A percentile compares a stretch with the other conserved stretches of the same genome.
These are phyloP conservation scores for Amphimallon solstitiale DNA, from an alignment of 2,888 invertebrate genomes.

Conservation along the genomic window DNA sequence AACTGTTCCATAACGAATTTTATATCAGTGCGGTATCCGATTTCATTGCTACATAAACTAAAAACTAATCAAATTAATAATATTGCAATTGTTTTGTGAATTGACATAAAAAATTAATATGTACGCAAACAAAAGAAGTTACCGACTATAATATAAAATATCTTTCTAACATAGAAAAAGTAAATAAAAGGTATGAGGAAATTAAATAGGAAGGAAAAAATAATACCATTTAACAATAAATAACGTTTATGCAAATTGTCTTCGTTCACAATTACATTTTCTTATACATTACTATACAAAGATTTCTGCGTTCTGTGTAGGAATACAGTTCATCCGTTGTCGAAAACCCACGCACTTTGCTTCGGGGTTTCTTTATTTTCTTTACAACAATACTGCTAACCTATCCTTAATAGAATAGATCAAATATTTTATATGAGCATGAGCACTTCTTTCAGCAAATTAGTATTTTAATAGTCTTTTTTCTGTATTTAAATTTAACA, in stretches of 20 bases:
- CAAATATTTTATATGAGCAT: slow-evolving; percentile 29
- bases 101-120: too few species aligned
- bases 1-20: too few species aligned
- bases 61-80: too few species aligned
- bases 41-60: too few species aligned
- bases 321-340: slow-evolving; percentile 40
- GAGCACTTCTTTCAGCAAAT: slow-evolving; percentile 25
- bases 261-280: slow-evolving; percentile 53
- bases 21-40: too few species aligned
- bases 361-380: slow-evolving; percentile 16
- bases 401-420: slow-evolving; percentile 11
- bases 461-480: slow-evolving; percentile 19
- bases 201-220: slow-evolving; percentile 29
- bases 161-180: too few species aligned
- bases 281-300: slow-evolving; percentile 45
- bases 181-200: slow-evolving; percentile 17
- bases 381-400: too few species aligned
- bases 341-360: slow-evolving; percentile 44
- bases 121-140: too few species aligned
- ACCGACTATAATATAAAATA: too few species aligned
- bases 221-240: slow-evolving; percentile 42
- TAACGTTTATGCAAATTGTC: slow-evolving; percentile 54
- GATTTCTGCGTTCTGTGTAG: slow-evolving; percentile 39
- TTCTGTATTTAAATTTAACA: slow-evolving; percentile 17
- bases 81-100: too few species aligned